phyloP scores from a whole-genome alignment of 2,113 vertebrate species.

The Cyprinodon brontotheroides region DNA sequence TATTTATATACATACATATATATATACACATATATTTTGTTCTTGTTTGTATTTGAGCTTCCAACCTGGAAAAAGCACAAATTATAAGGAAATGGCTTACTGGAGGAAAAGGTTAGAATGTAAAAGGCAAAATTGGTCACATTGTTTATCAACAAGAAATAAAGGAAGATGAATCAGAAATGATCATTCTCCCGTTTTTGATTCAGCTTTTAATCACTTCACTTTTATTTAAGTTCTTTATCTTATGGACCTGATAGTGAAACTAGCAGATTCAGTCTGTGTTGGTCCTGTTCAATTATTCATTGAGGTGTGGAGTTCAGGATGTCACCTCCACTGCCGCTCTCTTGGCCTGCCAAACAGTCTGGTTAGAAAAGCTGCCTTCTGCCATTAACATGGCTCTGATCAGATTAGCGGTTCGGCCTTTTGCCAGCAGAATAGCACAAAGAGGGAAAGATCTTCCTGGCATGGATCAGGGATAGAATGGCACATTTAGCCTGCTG shows the following conservation, averaged over 20 bases:
- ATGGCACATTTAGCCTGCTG: constrained; percentile 63
- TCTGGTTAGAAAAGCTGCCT: constrained; percentile 61
- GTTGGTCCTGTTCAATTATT: constrained; percentile 59
- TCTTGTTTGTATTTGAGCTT: not conserved
- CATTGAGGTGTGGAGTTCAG: constrained; percentile 35
- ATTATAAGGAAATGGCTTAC: no score
- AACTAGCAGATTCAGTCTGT: constrained; percentile 25
- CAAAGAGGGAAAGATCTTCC: constrained; percentile 29
- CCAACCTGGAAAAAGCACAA: not conserved
- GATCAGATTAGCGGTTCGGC: constrained; percentile 58
- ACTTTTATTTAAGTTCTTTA: constrained; percentile 3
- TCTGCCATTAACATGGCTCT: constrained; percentile 62
- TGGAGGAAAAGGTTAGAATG: not conserved
- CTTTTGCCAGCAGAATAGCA: constrained; percentile 46
- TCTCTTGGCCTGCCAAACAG: constrained; percentile 43
- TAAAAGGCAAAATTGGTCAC: not conserved
- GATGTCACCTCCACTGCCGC: constrained; percentile 55
- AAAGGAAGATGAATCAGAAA: not conserved
- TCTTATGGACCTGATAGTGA: constrained; percentile 33
- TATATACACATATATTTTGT: no score
- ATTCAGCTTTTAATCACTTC: no score
- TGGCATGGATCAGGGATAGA: constrained; percentile 48
- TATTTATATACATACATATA: no score
- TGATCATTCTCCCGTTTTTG: no score
- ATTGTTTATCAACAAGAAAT: not conserved